Base-by-base conservation (phyloP, 2,888 invertebrate species). In the Xylophagus ater region DNA sequence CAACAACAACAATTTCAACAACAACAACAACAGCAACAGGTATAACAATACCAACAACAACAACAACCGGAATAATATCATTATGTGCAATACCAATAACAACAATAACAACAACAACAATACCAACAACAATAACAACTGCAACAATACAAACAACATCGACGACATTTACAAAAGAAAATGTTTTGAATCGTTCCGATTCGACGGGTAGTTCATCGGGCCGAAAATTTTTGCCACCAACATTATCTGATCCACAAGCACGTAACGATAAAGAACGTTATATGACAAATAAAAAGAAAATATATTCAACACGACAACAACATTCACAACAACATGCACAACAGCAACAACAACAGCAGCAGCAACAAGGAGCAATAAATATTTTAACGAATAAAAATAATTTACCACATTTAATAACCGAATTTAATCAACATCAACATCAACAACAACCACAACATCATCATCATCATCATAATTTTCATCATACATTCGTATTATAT, bases 161-260 rank as follows among this genome's bases (percentile, higher is more conserved):
- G n/a, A n/a, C n/a, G n/a, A n/a, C n/a, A n/a, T n/a, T n/a, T n/a
- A n/a, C n/a, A n/a, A n/a, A n/a, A n/a, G n/a, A 68, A 63, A 56
- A 67, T 0, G 62, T 71, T 25, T 62, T 80, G 9, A 77, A 77
- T 33, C 69, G 81, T 44, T 81, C 81, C 0, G 80, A 73, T 59
- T 87, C 87, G 47, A 82, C 87, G 9, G 86, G 85, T 17, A 84
- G 84, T 54, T 80, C 79, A 36, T 72, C 74, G 7, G 80, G 84
- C 0, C 74, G 85, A 49, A 85, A 85, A 56, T 86, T 79, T 59
- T 62, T 87, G 41, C 84, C 83, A 10, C 86, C 87, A 2, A 86
- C 85, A 0, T 65, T 85, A 33, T 85, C 86, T 15, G 86, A 86
- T 65, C 74, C 74, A 2, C 76, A 68, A 46, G 56, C 58, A 26